Conservation (phyloP, 2,888 invertebrate genomes). For the Clanis bilineata region DNA sequence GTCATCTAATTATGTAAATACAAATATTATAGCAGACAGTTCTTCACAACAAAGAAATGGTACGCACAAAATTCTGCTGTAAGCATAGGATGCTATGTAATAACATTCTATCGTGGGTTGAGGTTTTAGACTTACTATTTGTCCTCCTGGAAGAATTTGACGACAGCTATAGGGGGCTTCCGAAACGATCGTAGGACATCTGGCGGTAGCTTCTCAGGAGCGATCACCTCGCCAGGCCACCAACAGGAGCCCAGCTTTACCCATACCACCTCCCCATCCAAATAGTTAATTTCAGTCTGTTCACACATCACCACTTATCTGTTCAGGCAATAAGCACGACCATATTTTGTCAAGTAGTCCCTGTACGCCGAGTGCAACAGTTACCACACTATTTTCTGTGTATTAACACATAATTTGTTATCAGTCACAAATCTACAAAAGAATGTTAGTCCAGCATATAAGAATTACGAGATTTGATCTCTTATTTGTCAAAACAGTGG, state of each 20-base stretch:
- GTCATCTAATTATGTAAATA: constrained; percentile 43
- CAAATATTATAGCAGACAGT: constrained; percentile 33
- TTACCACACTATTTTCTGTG: constrained; percentile 57
- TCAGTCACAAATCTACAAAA: not conserved
- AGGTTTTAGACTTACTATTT: constrained; percentile 85
- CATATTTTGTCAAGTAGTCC: constrained; percentile 72
- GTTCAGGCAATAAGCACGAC: constrained; percentile 73
- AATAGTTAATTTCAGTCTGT: constrained; percentile 85
- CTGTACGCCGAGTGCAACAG: constrained; percentile 63
- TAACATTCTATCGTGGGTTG: not conserved
- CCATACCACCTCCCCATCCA: constrained; percentile 92
- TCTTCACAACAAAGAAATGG: constrained; percentile 13
- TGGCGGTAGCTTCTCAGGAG: constrained; percentile 84
- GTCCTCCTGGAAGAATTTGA: constrained; percentile 93
- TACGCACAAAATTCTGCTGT: not conserved
- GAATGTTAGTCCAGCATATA: not conserved
- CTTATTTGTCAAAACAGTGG: constrained; percentile 73
- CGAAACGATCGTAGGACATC: constrained; percentile 85
- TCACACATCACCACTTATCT: constrained; percentile 85
- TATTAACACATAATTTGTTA: constrained; percentile 30
- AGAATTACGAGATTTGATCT: constrained; percentile 40
- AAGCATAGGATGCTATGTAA: not conserved
- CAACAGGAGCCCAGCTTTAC: constrained; percentile 90
- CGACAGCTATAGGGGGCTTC: constrained; percentile 89
- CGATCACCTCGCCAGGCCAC: constrained; percentile 93